Percentiles rank a stretch among this genome's conserved stretches.
phyloP scores from a whole-genome alignment of 1,140 invertebrate genomes.

The Drosophila mojavensis region DNA sequence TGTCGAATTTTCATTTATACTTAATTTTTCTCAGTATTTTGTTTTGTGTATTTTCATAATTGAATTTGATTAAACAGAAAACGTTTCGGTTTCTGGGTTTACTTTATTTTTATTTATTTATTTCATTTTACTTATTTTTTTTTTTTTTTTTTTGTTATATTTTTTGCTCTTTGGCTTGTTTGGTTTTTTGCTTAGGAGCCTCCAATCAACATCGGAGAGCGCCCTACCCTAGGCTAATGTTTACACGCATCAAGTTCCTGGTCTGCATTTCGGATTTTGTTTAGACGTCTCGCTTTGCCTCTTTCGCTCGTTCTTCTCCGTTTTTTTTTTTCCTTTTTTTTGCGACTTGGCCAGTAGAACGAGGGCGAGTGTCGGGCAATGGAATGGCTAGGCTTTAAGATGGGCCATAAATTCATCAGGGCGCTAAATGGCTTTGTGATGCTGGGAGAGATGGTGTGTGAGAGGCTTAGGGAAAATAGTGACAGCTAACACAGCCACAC shows the following conservation, averaged over 20 bases:
- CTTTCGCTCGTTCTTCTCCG: not conserved
- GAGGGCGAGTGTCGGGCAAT: not conserved
- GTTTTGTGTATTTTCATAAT: constrained; percentile 61
- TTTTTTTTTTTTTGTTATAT: not conserved
- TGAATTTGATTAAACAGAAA: constrained; percentile 71
- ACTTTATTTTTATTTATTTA: not conserved
- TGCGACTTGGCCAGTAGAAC: not conserved
- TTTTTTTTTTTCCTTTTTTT: not conserved
- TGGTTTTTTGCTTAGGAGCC: constrained; percentile 50
- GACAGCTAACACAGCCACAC: constrained; percentile 4
- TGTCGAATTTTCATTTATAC: not conserved
- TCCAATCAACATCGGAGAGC: constrained; percentile 19
- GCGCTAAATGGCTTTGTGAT: constrained; percentile 71
- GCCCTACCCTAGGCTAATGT: constrained; percentile 16
- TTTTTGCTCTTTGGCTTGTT: constrained; percentile 40
- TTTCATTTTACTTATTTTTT: too few relatives aligned
- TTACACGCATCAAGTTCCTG: constrained; percentile 58
- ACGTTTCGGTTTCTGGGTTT: constrained; percentile 36
- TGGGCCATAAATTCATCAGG: constrained; percentile 75
- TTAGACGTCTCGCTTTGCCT: not conserved
- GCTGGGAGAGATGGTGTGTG: constrained; percentile 24
- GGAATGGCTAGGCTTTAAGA: constrained; percentile 32
- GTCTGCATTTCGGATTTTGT: constrained; percentile 28
- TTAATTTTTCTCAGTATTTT: constrained; percentile 12
- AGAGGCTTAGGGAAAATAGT: constrained; percentile 2